Evolutionary conservation across 2,113 vertebrate species (phyloP), one percentile per base, ranked within the genome.

Genomic region (Parus major): DNA sequence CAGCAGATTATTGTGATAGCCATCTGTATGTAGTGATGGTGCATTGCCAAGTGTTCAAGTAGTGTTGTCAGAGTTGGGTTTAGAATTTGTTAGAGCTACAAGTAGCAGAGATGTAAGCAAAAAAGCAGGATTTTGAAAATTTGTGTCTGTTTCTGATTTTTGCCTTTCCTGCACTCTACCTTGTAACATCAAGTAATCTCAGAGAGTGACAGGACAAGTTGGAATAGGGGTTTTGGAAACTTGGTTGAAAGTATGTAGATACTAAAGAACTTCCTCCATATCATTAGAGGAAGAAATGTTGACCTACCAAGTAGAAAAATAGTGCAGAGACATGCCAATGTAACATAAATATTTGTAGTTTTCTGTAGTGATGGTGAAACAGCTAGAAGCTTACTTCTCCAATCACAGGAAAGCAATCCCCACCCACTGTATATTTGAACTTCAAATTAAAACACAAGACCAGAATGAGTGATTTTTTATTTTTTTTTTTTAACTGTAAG

Each of bases 1-100:
- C 73, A 36, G 41, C 82, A 77, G 79, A 80, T 93, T 68, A 63
- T 92, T 90, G 93, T 88, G 76, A 63, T 93, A 91, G 60, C 71
- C 47, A 50, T 93, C 75, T 95, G 59, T 65, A 28, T 61, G 33
- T 88, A 31, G 31, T 92, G n/a, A 46, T 82, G 22, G 29, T 65
- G 11, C 46, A n/a, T 69, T 92, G 66, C 82, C 88, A 91, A 61
- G 61, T 61, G 70, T 69, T 88, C 5, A 10, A 63, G 24, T 73
- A 60, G 28, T 25, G 29, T 76, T 93, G 66, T 31, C 33, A 77
- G 77, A 71, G 36, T 47, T 94, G 25, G 18, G 5, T 82, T 89
- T 90, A 53, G 41, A 57, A 76, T 90, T 69, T 80, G 28, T 65
- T 69, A 69, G 61, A 57, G 11, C 41, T 86, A 15, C 66, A 33